Conservation (phyloP, 2,888 invertebrate genomes). For the Macrostomum cliftonense region DNA sequence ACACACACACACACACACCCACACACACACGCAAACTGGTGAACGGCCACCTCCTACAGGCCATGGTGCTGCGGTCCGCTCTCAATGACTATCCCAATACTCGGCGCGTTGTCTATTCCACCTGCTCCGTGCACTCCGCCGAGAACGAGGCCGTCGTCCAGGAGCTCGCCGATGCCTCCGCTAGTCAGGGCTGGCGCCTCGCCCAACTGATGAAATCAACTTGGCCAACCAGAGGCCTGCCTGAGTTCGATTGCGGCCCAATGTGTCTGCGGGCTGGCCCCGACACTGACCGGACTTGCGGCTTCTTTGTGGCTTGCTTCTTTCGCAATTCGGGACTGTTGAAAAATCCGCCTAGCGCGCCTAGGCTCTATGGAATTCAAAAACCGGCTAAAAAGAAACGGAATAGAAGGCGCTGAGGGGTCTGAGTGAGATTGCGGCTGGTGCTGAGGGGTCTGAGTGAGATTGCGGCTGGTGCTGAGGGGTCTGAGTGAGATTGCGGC, state of each 20-base stretch:
- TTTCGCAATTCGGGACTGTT: no score
- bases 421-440: no score
- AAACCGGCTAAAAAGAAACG: no score
- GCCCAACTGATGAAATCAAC: not conserved
- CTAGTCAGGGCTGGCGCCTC: constrained; percentile 9
- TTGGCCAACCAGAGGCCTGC: constrained; percentile 20
- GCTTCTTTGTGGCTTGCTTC: constrained; percentile 83
- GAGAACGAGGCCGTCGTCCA: constrained; percentile 80
- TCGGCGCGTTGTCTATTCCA: constrained; percentile 75
- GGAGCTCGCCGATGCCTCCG: constrained; percentile 46
- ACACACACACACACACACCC: no score
- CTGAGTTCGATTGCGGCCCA: constrained; percentile 13
- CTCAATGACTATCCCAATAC: constrained; percentile 59
- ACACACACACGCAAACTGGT: no score
- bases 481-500: no score
- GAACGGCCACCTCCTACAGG: no score
- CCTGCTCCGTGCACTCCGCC: constrained; percentile 60
- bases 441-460: no score
- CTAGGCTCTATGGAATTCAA: no score
- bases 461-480: no score
- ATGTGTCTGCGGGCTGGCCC: constrained; percentile 57
- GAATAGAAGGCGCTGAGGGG: no score
- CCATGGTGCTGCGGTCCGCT: constrained; percentile 63
- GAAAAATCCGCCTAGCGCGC: no score
- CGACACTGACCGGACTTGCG: constrained; percentile 61